These are phyloP conservation scores for Rhinoptilus africanus DNA, from an alignment of 2,113 vertebrate genomes.

Conservation along the genomic window DNA sequence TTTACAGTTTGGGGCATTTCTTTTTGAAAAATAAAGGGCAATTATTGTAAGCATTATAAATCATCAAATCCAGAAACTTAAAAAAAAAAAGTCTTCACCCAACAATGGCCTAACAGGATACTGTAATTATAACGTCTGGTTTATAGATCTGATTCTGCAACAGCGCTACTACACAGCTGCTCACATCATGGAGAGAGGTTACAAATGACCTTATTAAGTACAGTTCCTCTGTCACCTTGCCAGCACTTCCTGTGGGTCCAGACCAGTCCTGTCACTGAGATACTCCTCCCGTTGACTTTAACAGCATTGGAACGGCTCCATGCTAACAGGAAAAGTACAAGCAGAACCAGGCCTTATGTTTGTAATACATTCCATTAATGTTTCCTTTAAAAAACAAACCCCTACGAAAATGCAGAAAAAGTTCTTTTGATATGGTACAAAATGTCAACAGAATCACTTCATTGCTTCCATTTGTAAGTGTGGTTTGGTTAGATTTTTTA, in stretches of 20 bases:
- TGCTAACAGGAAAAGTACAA: not conserved
- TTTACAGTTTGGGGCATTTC: not conserved
- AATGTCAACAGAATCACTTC: not conserved
- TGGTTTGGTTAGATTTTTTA: not conserved
- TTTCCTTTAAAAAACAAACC: not conserved
- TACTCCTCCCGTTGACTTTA: not conserved
- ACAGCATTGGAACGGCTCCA: not conserved
- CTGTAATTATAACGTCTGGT: not conserved
- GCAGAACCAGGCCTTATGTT: not conserved
- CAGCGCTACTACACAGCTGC: constrained; percentile 11
- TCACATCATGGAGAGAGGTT: not conserved
- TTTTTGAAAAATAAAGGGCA: not conserved
- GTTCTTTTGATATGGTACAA: not conserved
- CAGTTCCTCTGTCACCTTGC: not conserved
- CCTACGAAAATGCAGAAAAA: not conserved
- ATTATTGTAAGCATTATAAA: not conserved
- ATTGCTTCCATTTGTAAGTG: not conserved
- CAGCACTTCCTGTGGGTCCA: constrained; percentile 21
- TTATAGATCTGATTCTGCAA: not conserved
- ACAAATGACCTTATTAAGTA: not conserved
- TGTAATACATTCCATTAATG: not conserved
- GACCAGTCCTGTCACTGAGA: not conserved
- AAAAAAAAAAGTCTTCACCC: not conserved
- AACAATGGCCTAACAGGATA: not conserved
- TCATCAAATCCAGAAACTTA: not conserved